phyloP scores from a whole-genome alignment of 2,888 invertebrate species.

The Oligia strigilis region DNA sequence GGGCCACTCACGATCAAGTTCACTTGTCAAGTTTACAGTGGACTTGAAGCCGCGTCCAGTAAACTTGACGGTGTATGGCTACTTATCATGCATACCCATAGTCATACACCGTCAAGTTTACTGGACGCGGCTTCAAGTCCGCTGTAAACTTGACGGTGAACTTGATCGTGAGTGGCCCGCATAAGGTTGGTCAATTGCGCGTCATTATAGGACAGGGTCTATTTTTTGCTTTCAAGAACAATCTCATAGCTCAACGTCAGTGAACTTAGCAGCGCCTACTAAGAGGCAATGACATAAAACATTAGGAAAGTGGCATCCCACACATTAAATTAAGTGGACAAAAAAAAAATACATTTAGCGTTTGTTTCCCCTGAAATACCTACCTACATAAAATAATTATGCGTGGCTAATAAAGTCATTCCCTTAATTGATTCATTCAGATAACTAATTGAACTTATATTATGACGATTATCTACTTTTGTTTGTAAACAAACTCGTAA shows the following conservation, averaged over 20 bases:
- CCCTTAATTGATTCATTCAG: conserved; percentile 10
- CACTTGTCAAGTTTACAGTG: too few relatives aligned
- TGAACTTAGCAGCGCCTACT: not conserved
- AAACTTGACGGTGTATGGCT: too few relatives aligned
- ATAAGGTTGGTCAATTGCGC: not conserved
- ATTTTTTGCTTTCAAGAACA: not conserved
- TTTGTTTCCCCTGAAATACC: not conserved
- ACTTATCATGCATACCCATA: too few relatives aligned
- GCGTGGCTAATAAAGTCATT: not conserved
- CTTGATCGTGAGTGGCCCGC: too few relatives aligned
- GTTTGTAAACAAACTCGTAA: conserved; percentile 35
- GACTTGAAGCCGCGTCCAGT: too few relatives aligned
- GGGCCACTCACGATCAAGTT: too few relatives aligned
- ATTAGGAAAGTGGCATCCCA: not conserved
- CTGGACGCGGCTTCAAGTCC: too few relatives aligned
- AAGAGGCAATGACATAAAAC: not conserved
- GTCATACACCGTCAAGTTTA: too few relatives aligned
- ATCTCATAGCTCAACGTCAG: not conserved
- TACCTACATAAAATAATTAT: not conserved
- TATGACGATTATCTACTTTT: not conserved
- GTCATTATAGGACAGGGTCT: not conserved
- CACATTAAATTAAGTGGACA: not conserved
- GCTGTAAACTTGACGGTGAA: too few relatives aligned
- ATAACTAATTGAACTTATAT: conserved; percentile 21
- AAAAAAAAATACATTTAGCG: not conserved